These are phyloP conservation scores for Stegastes partitus DNA, from an alignment of 2,113 vertebrate species.

Conservation along the genomic window DNA sequence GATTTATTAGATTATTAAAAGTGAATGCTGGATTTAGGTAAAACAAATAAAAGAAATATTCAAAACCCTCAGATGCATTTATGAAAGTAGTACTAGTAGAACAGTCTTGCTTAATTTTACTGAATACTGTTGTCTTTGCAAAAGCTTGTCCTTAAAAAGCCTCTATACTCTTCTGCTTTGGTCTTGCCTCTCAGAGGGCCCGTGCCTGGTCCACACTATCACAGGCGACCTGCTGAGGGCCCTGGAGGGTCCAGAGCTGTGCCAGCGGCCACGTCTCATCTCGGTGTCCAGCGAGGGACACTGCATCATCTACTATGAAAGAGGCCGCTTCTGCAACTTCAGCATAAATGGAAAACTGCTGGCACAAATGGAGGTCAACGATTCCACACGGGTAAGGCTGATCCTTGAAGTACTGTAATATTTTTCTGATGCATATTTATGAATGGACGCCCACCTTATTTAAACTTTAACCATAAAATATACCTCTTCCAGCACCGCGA, in stretches of 20 bases:
- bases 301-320: constrained; percentile 98
- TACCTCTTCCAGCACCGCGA: no score
- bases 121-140: no score
- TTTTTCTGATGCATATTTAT: neutral
- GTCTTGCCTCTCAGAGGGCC: constrained; percentile 89
- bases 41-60: neutral
- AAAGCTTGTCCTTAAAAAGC: neutral
- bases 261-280: constrained; percentile 94
- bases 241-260: constrained; percentile 96
- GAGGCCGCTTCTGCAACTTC: constrained; percentile 98
- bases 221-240: constrained; percentile 97
- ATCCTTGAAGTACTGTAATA: neutral
- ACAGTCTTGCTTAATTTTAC: no score
- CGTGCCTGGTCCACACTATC: constrained; percentile 98
- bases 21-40: neutral
- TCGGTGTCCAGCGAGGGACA: constrained; percentile 99
- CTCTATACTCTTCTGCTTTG: neutral
- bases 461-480: neutral
- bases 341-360: constrained; percentile 98
- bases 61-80: no score
- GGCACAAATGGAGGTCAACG: constrained; percentile 98
- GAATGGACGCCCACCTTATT: neutral
- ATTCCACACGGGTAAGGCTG: constrained; percentile 92
- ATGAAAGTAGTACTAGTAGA: no score
- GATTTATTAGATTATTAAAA: neutral